phyloP scores from a whole-genome alignment of 1,140 invertebrate species.

The Lethrus apterus region DNA sequence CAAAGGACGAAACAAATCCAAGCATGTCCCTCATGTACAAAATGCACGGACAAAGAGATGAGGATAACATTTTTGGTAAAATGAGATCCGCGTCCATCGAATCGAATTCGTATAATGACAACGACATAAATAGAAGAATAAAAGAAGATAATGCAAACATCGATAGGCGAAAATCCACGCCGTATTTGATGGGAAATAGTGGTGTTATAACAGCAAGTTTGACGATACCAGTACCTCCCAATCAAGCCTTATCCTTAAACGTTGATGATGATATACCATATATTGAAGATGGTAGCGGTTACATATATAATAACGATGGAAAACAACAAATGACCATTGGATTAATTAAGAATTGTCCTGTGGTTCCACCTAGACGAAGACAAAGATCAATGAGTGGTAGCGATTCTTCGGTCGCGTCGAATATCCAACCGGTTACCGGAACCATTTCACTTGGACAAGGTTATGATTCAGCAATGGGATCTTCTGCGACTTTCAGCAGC shows the following conservation, averaged over 20 bases:
- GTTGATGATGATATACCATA: conserved; percentile 66
- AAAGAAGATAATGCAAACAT: conserved; percentile 36
- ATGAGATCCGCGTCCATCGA: conserved; percentile 36
- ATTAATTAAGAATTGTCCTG: conserved; percentile 22
- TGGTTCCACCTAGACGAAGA: conserved; percentile 27
- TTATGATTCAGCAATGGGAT: conserved; percentile 53
- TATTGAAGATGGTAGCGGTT: conserved; percentile 52
- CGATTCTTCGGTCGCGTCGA: conserved; percentile 42
- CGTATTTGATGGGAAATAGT: conserved; percentile 43
- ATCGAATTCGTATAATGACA: conserved; percentile 41
- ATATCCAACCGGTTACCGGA: conserved; percentile 42
- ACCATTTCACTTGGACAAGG: conserved; percentile 40
- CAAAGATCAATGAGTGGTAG: conserved; percentile 43
- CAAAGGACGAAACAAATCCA: conserved; percentile 38
- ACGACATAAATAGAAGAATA: conserved; percentile 41
- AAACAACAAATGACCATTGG: conserved; percentile 36
- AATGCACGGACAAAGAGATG: conserved; percentile 32
- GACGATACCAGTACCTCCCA: conserved; percentile 59
- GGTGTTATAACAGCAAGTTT: conserved; percentile 74
- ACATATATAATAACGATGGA: conserved; percentile 18
- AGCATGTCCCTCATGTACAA: conserved; percentile 47
- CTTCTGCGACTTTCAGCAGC: conserved; percentile 47
- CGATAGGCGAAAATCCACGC: conserved; percentile 45
- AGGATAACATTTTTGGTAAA: conserved; percentile 29
- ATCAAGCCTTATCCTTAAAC: conserved; percentile 36